A percentile compares a stretch with the other conserved stretches of the same genome.
phyloP scores from a whole-genome alignment of 1,140 invertebrate species.

The Antheraea pernyi region DNA sequence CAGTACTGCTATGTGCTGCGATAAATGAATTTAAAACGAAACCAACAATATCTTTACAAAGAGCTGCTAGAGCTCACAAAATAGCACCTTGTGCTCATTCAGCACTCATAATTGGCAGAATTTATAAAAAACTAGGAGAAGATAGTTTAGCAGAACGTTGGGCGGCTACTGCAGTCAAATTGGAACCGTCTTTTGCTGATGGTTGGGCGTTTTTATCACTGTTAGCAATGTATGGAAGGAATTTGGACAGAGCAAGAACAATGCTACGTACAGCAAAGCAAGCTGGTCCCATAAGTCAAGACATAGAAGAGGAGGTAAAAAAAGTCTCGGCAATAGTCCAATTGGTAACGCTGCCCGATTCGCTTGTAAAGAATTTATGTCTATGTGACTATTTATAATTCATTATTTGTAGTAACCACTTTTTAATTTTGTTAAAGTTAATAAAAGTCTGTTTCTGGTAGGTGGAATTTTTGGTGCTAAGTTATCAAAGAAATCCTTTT shows the following conservation, averaged over 20 bases:
- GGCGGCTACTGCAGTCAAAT: conserved; percentile 55
- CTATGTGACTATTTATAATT: conserved; percentile 57
- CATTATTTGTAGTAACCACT: background rate
- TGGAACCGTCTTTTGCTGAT: conserved; percentile 57
- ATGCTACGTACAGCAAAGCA: conserved; percentile 64
- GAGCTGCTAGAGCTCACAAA: conserved; percentile 61
- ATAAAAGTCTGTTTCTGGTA: conserved; percentile 3
- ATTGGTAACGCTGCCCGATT: conserved; percentile 45
- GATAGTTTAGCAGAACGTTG: conserved; percentile 53
- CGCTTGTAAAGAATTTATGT: conserved; percentile 56
- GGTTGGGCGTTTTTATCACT: conserved; percentile 63
- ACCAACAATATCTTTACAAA: conserved; percentile 47
- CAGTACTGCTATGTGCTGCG: conserved; percentile 51
- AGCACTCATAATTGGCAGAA: conserved; percentile 50
- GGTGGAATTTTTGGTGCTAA: background rate
- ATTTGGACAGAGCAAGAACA: conserved; percentile 48
- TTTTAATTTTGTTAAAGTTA: background rate
- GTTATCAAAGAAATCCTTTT: background rate
- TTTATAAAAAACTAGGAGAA: conserved; percentile 48
- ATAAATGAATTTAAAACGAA: conserved; percentile 41
- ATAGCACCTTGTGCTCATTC: conserved; percentile 53
- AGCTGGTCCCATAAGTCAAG: conserved; percentile 49
- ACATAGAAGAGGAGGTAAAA: conserved; percentile 52
- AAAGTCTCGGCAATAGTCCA: conserved; percentile 43
- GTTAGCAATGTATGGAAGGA: conserved; percentile 49